phyloP scores from a whole-genome alignment of 1,140 invertebrate genomes.

The Coptotermes formosanus region DNA sequence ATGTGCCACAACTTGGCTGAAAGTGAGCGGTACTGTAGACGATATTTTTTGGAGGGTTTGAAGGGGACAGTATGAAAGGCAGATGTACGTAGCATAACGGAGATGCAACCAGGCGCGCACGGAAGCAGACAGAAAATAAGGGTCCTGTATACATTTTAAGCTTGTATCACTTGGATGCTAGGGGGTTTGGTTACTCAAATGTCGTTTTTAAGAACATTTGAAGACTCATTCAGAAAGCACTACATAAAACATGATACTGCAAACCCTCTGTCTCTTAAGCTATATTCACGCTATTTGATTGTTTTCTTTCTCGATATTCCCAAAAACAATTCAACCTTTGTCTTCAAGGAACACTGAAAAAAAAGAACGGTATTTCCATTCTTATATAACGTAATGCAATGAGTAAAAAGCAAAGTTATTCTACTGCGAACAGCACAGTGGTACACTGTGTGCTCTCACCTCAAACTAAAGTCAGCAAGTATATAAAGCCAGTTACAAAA shows the following conservation, averaged over 20 bases:
- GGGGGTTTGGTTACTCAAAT: background rate
- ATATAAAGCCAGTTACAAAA: no score
- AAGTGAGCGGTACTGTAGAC: background rate
- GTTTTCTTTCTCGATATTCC: background rate
- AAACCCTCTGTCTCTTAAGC: background rate
- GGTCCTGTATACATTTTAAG: background rate
- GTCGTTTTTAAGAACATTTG: background rate
- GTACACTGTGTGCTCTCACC: no score
- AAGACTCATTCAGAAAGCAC: background rate
- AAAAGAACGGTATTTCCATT: background rate
- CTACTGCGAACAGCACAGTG: no score
- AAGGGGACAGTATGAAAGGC: background rate
- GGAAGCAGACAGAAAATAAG: background rate
- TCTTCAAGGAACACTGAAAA: background rate
- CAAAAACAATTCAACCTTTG: background rate
- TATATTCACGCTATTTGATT: background rate
- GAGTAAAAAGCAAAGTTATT: background rate
- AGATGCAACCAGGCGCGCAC: background rate
- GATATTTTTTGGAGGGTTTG: background rate
- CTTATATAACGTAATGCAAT: background rate
- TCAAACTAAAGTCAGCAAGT: no score
- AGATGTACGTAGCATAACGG: background rate
- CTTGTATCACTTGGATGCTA: background rate
- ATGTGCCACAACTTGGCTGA: background rate
- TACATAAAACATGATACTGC: background rate